phyloP scores from a whole-genome alignment of 1,140 invertebrate species.

The Papilio machaon region DNA sequence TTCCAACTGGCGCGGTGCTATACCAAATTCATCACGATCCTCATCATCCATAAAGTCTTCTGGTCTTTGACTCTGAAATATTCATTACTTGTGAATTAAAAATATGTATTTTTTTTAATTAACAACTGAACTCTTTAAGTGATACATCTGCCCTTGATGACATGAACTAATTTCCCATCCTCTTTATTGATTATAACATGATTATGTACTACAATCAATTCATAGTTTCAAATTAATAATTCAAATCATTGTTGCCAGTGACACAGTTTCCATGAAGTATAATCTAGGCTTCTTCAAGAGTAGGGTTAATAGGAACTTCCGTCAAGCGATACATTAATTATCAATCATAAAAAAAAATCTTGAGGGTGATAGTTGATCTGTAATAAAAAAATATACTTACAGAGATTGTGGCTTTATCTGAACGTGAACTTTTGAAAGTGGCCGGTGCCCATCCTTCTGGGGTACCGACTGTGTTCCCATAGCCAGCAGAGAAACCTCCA shows the following conservation, averaged over 20 bases:
- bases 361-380: not conserved
- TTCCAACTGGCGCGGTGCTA: constrained; percentile 92
- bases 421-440: constrained; percentile 94
- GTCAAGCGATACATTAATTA: no score
- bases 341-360: constrained; percentile 1
- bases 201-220: no score
- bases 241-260: no score
- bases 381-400: constrained; percentile 48
- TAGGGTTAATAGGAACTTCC: no score
- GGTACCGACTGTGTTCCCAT: constrained; percentile 97
- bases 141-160: no score
- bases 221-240: no score
- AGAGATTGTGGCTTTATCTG: constrained; percentile 83
- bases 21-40: constrained; percentile 96
- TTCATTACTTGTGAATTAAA: not conserved
- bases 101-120: not conserved
- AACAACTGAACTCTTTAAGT: no score
- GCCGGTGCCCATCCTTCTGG: constrained; percentile 97
- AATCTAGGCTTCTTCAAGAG: no score
- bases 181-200: no score
- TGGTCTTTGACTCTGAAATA: constrained; percentile 83
- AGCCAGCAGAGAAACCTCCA: constrained; percentile 99
- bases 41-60: constrained; percentile 99
- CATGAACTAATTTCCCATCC: no score
- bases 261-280: no score